phyloP scores from a whole-genome alignment of 2,888 invertebrate genomes.

The Noctuana brunneofusca region DNA sequence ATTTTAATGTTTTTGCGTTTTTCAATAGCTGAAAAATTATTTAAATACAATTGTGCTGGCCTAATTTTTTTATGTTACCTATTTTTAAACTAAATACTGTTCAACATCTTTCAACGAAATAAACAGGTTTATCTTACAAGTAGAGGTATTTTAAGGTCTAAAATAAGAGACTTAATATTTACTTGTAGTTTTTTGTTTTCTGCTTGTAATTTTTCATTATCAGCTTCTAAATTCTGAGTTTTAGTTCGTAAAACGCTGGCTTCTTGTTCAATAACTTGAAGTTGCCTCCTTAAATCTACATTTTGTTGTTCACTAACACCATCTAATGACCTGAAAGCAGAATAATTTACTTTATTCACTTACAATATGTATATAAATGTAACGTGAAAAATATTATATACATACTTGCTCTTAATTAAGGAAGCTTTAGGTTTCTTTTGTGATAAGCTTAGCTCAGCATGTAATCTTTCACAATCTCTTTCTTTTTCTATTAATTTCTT shows the following conservation, averaged over 20 bases:
- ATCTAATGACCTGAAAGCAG: conserved; percentile 80
- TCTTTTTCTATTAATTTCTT: conserved; percentile 92
- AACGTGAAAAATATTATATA: conserved; percentile 37
- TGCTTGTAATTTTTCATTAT: conserved; percentile 88
- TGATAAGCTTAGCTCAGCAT: conserved; percentile 86
- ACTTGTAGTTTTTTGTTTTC: conserved; percentile 89
- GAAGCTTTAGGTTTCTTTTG: conserved; percentile 85
- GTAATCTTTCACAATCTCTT: conserved; percentile 89
- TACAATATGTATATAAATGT: background rate
- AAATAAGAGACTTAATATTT: conserved; percentile 33
- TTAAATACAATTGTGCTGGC: background rate
- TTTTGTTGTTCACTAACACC: conserved; percentile 82
- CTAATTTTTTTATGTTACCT: background rate
- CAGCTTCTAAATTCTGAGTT: conserved; percentile 86
- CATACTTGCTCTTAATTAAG: conserved; percentile 85
- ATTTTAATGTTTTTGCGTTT: conserved; percentile 77
- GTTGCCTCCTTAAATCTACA: conserved; percentile 87
- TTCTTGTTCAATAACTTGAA: conserved; percentile 91
- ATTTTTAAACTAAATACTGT: too few species aligned
- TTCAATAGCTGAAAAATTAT: conserved; percentile 70
- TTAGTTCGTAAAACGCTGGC: conserved; percentile 86
- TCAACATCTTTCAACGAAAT: background rate
- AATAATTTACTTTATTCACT: background rate
- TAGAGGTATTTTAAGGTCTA: too few species aligned
- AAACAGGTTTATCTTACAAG: background rate